Evolutionary conservation across 2,113 vertebrate genomes (phyloP).

Genomic region (Vanacampus margaritifer): DNA sequence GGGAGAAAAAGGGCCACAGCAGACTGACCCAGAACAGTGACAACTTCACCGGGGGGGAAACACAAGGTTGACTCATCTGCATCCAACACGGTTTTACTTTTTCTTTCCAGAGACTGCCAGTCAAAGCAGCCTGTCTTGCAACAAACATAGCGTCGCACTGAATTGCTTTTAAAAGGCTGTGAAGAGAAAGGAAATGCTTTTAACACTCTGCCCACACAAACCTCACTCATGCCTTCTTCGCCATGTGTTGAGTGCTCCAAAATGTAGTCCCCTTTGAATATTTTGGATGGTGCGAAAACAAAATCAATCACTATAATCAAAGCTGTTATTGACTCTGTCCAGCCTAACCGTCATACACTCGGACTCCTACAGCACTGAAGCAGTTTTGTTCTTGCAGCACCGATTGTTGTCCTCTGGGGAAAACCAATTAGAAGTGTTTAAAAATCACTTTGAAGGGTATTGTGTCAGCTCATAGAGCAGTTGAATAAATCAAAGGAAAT

Average conservation of each 20-base stretch:
- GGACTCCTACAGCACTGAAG: background rate
- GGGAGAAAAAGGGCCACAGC: background rate
- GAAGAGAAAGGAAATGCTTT: conserved; percentile 50
- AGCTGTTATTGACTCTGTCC: background rate
- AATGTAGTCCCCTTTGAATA: conserved; percentile 13
- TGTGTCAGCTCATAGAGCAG: background rate
- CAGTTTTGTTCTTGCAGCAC: background rate
- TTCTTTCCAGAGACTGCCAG: conserved; percentile 26
- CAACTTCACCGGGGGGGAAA: conserved; percentile 32
- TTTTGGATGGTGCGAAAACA: conserved; percentile 17
- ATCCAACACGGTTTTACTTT: conserved; percentile 41
- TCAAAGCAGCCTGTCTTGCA: conserved; percentile 18
- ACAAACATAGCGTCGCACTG: conserved; percentile 36
- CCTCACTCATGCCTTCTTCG: conserved; percentile 24
- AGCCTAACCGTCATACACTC: background rate
- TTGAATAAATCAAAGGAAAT: background rate
- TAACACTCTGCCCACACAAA: conserved; percentile 43
- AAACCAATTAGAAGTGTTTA: background rate
- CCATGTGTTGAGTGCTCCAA: conserved; percentile 21
- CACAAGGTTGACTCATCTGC: conserved; percentile 53
- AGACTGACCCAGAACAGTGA: conserved; percentile 19
- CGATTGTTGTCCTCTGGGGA: background rate
- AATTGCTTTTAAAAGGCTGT: conserved; percentile 43
- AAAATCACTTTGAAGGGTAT: background rate
- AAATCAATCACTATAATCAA: conserved; percentile 6